Percentiles rank a stretch among this genome's conserved stretches.
These are phyloP conservation scores for Watsonalla binaria DNA, from an alignment of 2,888 invertebrate genomes.

Conservation along the genomic window DNA sequence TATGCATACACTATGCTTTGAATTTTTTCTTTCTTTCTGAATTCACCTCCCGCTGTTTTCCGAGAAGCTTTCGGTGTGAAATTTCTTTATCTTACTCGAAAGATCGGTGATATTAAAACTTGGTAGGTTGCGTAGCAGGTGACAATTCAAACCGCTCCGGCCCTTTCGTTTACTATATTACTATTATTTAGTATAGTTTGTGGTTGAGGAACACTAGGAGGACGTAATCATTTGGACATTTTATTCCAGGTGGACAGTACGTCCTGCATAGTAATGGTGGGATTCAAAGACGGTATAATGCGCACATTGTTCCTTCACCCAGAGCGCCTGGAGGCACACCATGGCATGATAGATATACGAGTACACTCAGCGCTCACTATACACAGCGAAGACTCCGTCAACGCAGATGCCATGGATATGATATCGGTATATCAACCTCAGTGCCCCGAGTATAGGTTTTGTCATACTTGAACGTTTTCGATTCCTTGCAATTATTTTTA, in stretches of 20 bases:
- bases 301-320: constrained; percentile 69
- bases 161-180: too few relatives aligned
- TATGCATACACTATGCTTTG: too few relatives aligned
- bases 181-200: too few relatives aligned
- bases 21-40: too few relatives aligned
- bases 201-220: too few relatives aligned
- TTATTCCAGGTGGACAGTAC: constrained; percentile 76
- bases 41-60: too few relatives aligned
- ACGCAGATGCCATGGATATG: constrained; percentile 53
- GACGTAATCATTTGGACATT: background rate
- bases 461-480: background rate
- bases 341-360: constrained; percentile 41
- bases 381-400: constrained; percentile 54
- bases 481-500: too few relatives aligned
- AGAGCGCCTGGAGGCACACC: constrained; percentile 37
- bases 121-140: too few relatives aligned
- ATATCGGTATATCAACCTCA: constrained; percentile 42
- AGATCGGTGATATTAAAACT: too few relatives aligned
- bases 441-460: background rate
- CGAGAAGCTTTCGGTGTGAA: too few relatives aligned
- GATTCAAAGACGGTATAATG: constrained; percentile 85
- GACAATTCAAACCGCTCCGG: too few relatives aligned
- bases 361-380: constrained; percentile 58
- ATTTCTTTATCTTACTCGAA: too few relatives aligned
- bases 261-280: constrained; percentile 82